Base-by-base conservation (phyloP, 2,797 vertebrate species). In the Crocidura indochinensis region DNA sequence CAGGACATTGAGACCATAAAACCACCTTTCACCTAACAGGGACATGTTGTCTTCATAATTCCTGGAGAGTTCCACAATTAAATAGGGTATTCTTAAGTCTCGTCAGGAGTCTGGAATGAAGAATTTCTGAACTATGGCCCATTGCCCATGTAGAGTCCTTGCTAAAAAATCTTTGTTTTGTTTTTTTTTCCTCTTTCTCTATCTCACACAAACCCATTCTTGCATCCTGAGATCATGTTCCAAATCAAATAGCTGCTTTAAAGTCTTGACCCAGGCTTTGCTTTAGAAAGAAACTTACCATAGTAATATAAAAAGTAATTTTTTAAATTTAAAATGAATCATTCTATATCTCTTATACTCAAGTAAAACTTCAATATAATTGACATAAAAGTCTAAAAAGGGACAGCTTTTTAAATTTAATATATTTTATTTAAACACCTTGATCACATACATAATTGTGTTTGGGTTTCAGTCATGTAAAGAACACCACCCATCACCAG, bases 361-460 rank as follows among this genome's bases (percentile, higher is more conserved):
- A 84, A 14, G 67, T 56, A 65, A 85, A 90, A 83, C 29, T 49
- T 86, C 31, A 56, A 0, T 20, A 10, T 17, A 51, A n/a, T 22
- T 64, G n/a, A 20, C 65, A 86, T 73, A 80, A 95, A 83, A 78
- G n/a, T n/a, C 82, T 26, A 56, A 68, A 69, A 72, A 75, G 51
- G 14, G 51, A 44, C 9, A 64, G 17, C 2, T 44, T 15, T 49
- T 60, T 20, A 2, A 80, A 72, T n/a, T n/a, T n/a, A n/a, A n/a
- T n/a, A n/a, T n/a, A n/a, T n/a, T n/a, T n/a, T n/a, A n/a, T n/a
- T n/a, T n/a, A n/a, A n/a, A n/a, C n/a, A n/a, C n/a, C n/a, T n/a
- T n/a, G n/a, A n/a, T n/a, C n/a, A n/a, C n/a, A n/a, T n/a, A n/a
- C n/a, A n/a, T n/a, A n/a, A n/a, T n/a, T n/a, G n/a, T n/a, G n/a